Evolutionary conservation across 2,888 invertebrate genomes (phyloP), one percentile per base, ranked within the genome.

Genomic region (Thalpophila matura): DNA sequence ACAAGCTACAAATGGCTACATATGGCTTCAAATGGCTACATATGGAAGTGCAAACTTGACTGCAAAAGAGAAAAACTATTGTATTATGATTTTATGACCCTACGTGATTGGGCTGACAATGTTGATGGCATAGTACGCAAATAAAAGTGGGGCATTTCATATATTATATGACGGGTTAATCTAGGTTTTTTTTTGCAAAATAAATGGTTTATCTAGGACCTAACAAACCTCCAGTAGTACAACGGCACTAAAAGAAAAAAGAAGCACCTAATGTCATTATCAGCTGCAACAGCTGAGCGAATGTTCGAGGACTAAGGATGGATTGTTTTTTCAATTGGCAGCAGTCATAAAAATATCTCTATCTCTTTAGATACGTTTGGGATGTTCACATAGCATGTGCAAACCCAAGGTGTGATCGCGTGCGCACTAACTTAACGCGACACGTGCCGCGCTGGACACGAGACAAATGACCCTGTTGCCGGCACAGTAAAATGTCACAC

Each of bases 41-140:
- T 33, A 33, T 7, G 50, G 62, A 38, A 51, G 20, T 37, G 31
- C 4, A 22, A 60, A 42, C 43, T 49, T 1, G 14, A 20, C n/a
- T 24, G 9, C 16, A n/a, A 29, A 53, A 66, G 43, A 40, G 66
- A 66, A 61, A 58, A 55, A 71, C 64, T 60, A 73, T 74, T 73
- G 68, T 73, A 43, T 53, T 73, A 71, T 67, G 29, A 62, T 73
- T 73, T 67, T 73, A 73, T 73, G 73, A 56, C 60, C 55, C 40
- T 67, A 62, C 71, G 74, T 73, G 73, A 18, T 47, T 22, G 18
- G 55, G 20, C 4, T 38, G 35, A 43, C 27, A 66, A 72, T 51
- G 10, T 7, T 3, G 7, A 5, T 43, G 24, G 43, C 24, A 12
- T 42, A 9, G 51, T 45, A 27, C n/a, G n/a, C n/a, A n/a, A n/a